Base-by-base conservation (phyloP, 2,888 invertebrate genomes). In the Drosophila ustulata region DNA sequence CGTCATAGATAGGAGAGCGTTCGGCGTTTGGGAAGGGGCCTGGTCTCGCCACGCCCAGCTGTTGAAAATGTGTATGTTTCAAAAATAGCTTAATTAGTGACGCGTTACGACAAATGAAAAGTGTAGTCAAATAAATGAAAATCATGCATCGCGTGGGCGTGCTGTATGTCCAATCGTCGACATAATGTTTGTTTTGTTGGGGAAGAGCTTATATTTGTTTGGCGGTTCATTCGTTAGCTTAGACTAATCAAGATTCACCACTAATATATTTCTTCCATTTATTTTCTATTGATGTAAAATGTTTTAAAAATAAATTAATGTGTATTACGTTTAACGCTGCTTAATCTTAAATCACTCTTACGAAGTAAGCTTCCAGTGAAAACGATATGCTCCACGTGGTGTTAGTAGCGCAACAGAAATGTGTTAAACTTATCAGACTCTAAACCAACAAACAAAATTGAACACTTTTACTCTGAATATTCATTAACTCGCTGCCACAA, bases 11-110 rank as follows among this genome's bases (percentile, higher is more conserved):
- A 37, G n/a, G n/a, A 32, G n/a, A 37, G 11, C 11, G 11, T 37
- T 37, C n/a, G n/a, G 4, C 37, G 11, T 2, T 37, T n/a, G 30
- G 32, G 9, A 39, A 39, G 39, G 9, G 57, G 49, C 56, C 25
- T 37, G 23, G 32, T 18, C 25, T n/a, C 32, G 58, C 64, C 78
- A 65, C 75, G 78, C 78, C 84, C 78, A 61, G 58, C 43, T 43
- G 58, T 28, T 25, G 43, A n/a, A 53, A 43, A 66, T 56, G 61
- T 58, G 30, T 51, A 3, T 58, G 34, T 72, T 67, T 71, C 59
- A 80, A 83, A 83, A 88, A 88, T 83, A 83, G 69, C 83, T 83
- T 83, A 85, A 88, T 88, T 88, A 87, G 77, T 82, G 66, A 67
- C 61, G 79, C 79, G 71, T 76, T 73, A 47, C 71, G 66, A 58